phyloP scores from a whole-genome alignment of 2,113 vertebrate genomes.

The Halichoerus grypus region DNA sequence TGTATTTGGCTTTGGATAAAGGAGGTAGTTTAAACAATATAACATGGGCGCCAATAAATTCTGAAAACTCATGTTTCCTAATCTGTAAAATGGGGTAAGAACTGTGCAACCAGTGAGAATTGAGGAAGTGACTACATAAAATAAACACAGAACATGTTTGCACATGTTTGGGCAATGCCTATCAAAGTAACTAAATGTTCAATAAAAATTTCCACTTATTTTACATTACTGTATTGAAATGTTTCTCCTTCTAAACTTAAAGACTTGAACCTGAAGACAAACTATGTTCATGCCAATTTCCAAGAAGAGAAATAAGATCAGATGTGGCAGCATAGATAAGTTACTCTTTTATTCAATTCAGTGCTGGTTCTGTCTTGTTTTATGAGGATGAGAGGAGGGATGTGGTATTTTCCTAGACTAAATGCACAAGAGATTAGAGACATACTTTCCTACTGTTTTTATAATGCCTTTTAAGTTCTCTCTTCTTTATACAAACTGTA shows the following conservation, averaged over 20 bases:
- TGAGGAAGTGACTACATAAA: background rate
- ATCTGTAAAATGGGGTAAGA: conserved; percentile 24
- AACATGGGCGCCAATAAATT: background rate
- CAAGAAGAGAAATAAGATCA: background rate
- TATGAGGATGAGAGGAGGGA: background rate
- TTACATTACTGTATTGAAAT: background rate
- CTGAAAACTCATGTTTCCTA: background rate
- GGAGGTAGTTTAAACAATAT: background rate
- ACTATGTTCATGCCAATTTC: background rate
- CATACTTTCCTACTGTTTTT: background rate
- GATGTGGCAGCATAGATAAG: background rate
- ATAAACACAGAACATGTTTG: background rate
- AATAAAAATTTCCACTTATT: background rate
- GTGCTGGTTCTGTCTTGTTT: background rate
- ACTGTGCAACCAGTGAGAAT: background rate
- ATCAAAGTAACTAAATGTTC: background rate
- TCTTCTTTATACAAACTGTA: background rate
- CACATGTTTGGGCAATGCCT: background rate
- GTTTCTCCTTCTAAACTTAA: background rate
- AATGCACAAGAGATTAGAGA: background rate
- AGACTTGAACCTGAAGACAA: background rate
- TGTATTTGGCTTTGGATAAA: background rate
- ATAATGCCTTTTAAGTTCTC: background rate
- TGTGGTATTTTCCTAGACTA: background rate
- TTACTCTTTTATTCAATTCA: background rate